These are phyloP conservation scores for Meloidogyne exigua DNA, from an alignment of 1,140 invertebrate species.

Conservation along the genomic window DNA sequence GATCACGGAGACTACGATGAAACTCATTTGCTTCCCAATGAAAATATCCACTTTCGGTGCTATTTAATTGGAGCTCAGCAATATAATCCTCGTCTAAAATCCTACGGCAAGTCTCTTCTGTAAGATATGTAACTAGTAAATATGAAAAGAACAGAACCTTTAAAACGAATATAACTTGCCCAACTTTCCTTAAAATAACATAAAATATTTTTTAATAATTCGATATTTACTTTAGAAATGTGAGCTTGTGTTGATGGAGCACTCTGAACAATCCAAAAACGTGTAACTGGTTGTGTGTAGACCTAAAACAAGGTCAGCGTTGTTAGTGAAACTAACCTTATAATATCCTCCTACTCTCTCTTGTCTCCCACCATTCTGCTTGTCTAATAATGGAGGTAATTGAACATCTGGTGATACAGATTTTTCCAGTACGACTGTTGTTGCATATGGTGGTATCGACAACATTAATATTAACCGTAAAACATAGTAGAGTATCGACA, in stretches of 20 bases:
- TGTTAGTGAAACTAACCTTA: not conserved
- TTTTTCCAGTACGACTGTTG: not conserved
- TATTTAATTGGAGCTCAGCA: slow-evolving; percentile 20
- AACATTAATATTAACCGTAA: not conserved
- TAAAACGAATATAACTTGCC: slow-evolving; percentile 8
- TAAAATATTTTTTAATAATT: no score
- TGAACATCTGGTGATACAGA: not conserved
- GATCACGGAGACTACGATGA: slow-evolving; percentile 16
- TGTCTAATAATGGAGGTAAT: not conserved
- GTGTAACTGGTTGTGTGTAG: not conserved
- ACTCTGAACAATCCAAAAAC: not conserved
- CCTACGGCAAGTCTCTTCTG: slow-evolving; percentile 21
- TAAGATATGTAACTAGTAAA: not conserved
- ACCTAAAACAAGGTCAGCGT: no score
- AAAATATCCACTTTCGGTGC: slow-evolving; percentile 24
- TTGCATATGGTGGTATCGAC: not conserved
- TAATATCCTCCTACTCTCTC: not conserved
- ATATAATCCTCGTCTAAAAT: slow-evolving; percentile 3
- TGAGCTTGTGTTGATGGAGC: slow-evolving; percentile 18
- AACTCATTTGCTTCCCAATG: slow-evolving; percentile 27
- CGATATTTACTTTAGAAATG: no score
- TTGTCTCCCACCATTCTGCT: not conserved
- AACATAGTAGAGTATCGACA: not conserved
- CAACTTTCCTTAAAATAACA: no score
- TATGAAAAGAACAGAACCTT: not conserved